Evolutionary conservation across 2,797 vertebrate species (phyloP).

Genomic region (Syndactyla subalaris): DNA sequence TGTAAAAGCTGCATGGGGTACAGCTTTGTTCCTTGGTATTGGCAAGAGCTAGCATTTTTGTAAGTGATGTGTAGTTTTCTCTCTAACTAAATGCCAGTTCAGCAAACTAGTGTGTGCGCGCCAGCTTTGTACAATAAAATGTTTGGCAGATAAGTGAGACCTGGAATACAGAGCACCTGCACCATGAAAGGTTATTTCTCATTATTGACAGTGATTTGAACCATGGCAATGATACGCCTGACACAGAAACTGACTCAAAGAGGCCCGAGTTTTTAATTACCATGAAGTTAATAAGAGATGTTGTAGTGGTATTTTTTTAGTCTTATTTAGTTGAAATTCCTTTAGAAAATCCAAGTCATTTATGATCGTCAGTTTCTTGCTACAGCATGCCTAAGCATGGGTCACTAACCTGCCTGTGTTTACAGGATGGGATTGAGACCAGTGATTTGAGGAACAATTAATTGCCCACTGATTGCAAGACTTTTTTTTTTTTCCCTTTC

Average conservation of each 20-base stretch:
- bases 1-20: constrained; percentile 48
- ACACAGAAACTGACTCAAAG: not conserved
- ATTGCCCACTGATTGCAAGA: constrained; percentile 63
- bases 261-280: not conserved
- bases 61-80: constrained; percentile 52
- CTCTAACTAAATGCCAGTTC: constrained; percentile 23
- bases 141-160: constrained; percentile 3
- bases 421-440: constrained; percentile 68
- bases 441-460: constrained; percentile 63
- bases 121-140: constrained; percentile 19
- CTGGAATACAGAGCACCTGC: constrained; percentile 9
- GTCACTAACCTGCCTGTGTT: constrained; percentile 67
- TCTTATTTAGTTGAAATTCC: constrained; percentile 42
- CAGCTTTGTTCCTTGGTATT: constrained; percentile 53
- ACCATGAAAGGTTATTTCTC: constrained; percentile 3
- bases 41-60: constrained; percentile 52
- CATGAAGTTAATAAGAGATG: not conserved
- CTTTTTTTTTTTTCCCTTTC: not conserved
- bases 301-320: not conserved
- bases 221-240: not conserved
- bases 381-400: not conserved
- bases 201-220: not conserved
- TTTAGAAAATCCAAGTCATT: constrained; percentile 62
- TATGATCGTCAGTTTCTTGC: constrained; percentile 48
- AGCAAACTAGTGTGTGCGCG: not conserved